Base-by-base conservation (phyloP, 92 coral and sea anemone species). In the Epizoanthus rinbou region DNA sequence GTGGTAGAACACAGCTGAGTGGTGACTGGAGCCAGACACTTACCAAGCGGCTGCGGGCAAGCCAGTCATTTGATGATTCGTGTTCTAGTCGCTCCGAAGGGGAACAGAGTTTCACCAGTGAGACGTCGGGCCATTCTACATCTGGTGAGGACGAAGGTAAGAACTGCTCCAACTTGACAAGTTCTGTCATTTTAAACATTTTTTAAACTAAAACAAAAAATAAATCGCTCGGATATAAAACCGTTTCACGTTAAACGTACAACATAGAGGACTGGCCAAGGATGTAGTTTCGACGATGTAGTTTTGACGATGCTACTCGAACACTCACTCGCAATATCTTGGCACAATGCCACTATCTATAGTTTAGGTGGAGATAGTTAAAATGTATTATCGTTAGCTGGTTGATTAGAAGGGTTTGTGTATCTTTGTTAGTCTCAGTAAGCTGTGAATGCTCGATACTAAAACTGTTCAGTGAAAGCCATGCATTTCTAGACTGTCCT, bases 71-170 rank as follows among this genome's bases (percentile, higher is more conserved):
- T 21, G 82, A 78, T 0, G 82, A 78, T 6, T 78, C 71, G 22
- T 78, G 64, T 15, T 78, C 82, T 58, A 60, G 92, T 70, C 89
- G 87, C 76, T 89, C 92, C 9, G 87, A 84, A 9, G 92, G 89
- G 21, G 89, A 86, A 56, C 89, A 88, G 57, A 79, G 86, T 45
- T 13, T 89, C 5, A 74, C 89, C 35, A 85, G 86, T 57, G 92
- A 89, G 74, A 76, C 86, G 59, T 89, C 92, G 10, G 33, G 83
- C 69, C 84, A 85, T 53, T 81, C 92, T 14, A 85, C 92, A 6
- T 66, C 84, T 10, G 64, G 82, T 62, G 82, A 78, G 64, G 82
- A 78, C 59, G 82, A 78, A 78, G 82, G 82, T 78, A 78, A 37
- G 56, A 7, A 19, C 3, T n/a, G 5, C n/a, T 35, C 41, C 2